Percentiles rank a stretch among this genome's conserved stretches.
Evolutionary conservation across 2,113 vertebrate genomes (phyloP).

Genomic region (Ia io): DNA sequence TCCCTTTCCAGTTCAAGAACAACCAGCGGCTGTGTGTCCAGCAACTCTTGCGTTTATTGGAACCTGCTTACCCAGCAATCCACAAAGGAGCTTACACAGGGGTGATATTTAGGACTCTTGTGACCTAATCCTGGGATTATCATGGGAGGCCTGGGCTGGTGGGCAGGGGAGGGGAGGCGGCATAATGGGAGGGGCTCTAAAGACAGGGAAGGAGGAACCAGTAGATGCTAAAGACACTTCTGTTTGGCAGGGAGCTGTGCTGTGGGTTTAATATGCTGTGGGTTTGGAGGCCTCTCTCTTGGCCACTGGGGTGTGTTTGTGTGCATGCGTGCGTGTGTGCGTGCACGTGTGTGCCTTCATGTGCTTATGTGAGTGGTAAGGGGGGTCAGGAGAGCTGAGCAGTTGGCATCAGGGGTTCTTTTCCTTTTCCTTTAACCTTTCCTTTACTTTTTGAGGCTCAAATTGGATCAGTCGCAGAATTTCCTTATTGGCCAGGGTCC

Average conservation of each 20-base stretch:
- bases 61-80: slow-evolving; percentile 63
- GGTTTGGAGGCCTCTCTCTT: background rate
- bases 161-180: background rate
- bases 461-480: slow-evolving; percentile 93
- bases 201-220: background rate
- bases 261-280: background rate
- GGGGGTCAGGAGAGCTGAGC: background rate
- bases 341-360: background rate
- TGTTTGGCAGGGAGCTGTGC: background rate
- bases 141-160: background rate
- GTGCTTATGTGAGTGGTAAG: background rate
- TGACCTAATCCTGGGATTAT: slow-evolving; percentile 63
- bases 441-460: slow-evolving; percentile 91
- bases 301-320: background rate
- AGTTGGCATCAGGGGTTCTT: slow-evolving; percentile 82
- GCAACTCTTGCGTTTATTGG: slow-evolving; percentile 58
- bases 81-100: slow-evolving; percentile 64
- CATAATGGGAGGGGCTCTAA: background rate
- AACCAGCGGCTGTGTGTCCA: background rate
- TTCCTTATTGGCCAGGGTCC: slow-evolving; percentile 91
- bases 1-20: background rate
- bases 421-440: slow-evolving; percentile 88
- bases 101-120: background rate
- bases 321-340: accelerated
- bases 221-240: background rate